Base-by-base conservation (phyloP, 2,888 invertebrate species). In the Entomobrya multifasciata region DNA sequence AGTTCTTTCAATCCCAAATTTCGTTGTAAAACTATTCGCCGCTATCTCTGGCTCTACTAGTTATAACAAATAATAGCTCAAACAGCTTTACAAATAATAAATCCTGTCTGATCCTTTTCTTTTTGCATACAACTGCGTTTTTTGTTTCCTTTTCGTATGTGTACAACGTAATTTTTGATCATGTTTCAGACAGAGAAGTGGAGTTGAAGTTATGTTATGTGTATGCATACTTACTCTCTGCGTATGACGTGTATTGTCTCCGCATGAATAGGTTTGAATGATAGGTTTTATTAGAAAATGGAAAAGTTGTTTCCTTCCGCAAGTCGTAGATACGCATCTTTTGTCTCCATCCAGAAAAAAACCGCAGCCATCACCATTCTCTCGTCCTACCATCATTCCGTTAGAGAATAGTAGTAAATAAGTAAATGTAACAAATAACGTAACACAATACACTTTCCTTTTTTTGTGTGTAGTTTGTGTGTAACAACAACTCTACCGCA, bases 261-360 rank as follows among this genome's bases (percentile, higher is more conserved):
- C 36, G 86, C 86, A 76, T 81, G 81, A 86, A 81, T 86, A 70
- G 77, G 13, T 81, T 67, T 86, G 86, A 80, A 80, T 86, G 86
- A 86, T 86, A 86, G 86, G 86, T 79, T 86, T 81, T 86, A 86
- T 86, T 86, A 86, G 74, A 76, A 76, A 86, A 76, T 80, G 79
- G 86, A 81, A 86, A 86, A 72, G 86, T 80, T 86, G 78, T 22
- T 86, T 86, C 86, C 79, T 86, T 86, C 79, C 79, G 65, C 49
- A 27, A n/a, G 25, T 57, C 20, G 77, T 41, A 20, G 77, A 70
- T 70, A 70, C 70, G 70, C 70, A 70, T 70, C 70, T 70, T 70
- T 70, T 70, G 70, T 70, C 70, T 55, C 55, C 52, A 74, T 74
- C 52, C 55, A 47, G 52, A 74, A n/a, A n/a, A n/a, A 74, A 27